phyloP scores from a whole-genome alignment of 2,888 invertebrate genomes.

The Trichopoda pennipes region DNA sequence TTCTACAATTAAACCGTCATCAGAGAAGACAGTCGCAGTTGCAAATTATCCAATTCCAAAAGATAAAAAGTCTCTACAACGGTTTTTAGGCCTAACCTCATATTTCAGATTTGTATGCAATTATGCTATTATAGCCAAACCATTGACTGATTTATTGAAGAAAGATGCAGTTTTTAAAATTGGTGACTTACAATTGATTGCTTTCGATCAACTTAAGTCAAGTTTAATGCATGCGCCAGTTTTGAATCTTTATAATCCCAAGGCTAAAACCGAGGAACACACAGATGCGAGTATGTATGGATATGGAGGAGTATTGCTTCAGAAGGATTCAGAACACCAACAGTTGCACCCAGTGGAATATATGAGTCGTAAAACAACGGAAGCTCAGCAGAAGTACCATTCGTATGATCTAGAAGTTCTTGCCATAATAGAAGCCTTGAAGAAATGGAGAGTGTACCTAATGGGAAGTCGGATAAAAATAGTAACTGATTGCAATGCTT shows the following conservation, averaged over 20 bases:
- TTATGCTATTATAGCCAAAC: conserved; percentile 52
- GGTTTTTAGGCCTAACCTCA: conserved; percentile 56
- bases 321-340: no score
- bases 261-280: conserved; percentile 16
- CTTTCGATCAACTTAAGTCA: conserved; percentile 23
- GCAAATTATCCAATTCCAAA: no score
- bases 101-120: conserved; percentile 60
- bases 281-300: conserved; percentile 23
- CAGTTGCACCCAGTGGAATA: no score
- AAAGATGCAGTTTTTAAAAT: no score
- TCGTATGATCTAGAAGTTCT: conserved; percentile 72
- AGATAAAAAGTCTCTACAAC: conserved; percentile 15
- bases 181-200: conserved; percentile 55
- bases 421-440: no score
- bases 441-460: no score
- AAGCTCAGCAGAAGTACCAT: conserved; percentile 70
- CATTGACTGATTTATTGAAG: conserved; percentile 52
- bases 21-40: no score
- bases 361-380: no score
- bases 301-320: no score
- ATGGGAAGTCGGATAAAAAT: conserved; percentile 68
- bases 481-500: conserved; percentile 74
- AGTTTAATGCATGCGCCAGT: conserved; percentile 31
- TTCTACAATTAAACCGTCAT: no score
- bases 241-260: conserved; percentile 25